phyloP scores from a whole-genome alignment of 1,140 invertebrate genomes.

The Proctacanthus coquilletti region DNA sequence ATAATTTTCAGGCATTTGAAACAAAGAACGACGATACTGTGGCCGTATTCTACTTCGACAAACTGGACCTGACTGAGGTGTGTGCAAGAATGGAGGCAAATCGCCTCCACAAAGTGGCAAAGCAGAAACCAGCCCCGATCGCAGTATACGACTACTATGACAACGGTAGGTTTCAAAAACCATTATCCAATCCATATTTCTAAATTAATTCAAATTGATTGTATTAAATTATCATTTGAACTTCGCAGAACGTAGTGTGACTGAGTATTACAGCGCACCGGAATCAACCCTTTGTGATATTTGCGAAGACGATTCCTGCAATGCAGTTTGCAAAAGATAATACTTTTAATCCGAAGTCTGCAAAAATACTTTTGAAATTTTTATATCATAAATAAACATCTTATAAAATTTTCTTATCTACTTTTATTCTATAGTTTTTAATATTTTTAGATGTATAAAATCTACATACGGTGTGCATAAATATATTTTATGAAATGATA shows the following conservation, averaged over 20 bases:
- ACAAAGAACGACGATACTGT: conserved; percentile 58
- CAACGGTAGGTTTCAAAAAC: conserved; percentile 62
- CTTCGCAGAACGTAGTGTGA: conserved; percentile 45
- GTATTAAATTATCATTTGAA: too few relatives aligned
- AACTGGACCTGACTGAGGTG: conserved; percentile 53
- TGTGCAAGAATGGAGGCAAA: conserved; percentile 76
- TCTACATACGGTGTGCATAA: too few relatives aligned
- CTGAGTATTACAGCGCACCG: conserved; percentile 56
- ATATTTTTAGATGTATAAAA: too few relatives aligned
- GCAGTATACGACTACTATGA: conserved; percentile 87
- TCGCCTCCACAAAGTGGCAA: conserved; percentile 68
- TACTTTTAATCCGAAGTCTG: too few relatives aligned
- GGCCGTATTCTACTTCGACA: conserved; percentile 76
- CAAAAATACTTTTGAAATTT: too few relatives aligned
- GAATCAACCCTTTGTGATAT: conserved; percentile 56
- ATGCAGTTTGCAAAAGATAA: too few relatives aligned
- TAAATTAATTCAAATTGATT: too few relatives aligned
- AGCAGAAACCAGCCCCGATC: conserved; percentile 70
- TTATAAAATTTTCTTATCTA: too few relatives aligned
- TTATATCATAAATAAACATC: too few relatives aligned
- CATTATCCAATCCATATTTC: too few relatives aligned
- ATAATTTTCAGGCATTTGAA: conserved; percentile 51
- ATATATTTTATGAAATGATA: too few relatives aligned
- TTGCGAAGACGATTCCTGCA: conserved; percentile 56
- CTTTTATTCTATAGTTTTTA: too few relatives aligned